Base-by-base conservation (phyloP, 2,797 vertebrate species). In the Cossypha dichroa region DNA sequence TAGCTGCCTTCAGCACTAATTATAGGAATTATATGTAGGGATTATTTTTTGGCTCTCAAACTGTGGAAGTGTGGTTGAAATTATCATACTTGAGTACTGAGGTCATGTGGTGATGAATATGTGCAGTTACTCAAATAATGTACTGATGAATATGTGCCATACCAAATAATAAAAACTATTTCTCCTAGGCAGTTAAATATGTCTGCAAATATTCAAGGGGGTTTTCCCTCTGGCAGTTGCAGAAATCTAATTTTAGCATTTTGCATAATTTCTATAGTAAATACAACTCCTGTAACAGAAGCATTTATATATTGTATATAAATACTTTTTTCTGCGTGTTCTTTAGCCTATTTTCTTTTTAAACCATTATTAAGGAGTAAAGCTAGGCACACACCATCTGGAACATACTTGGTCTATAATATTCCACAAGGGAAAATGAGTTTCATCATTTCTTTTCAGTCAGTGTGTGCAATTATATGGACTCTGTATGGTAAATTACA, bases 61-160 rank as follows among this genome's bases (percentile, higher is more conserved):
- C 4, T 45, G 28, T 4, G 16, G 38, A 76, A 86, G 28, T 28
- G 33, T 94, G 76, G 78, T 83, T 94, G 58, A 85, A 85, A 78
- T 85, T 69, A 51, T 43, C 93, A 75, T 85, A 36, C 31, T 74
- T 93, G 43, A 88, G 74, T 74, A 88, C 43, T 88, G 85, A 95
- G 68, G 40, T 92, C 66, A 67, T 13, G 26, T 40, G 20, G 45
- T 63, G 68, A 63, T 63, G 43, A 74, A 23, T 82, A 64, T 31
- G 58, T 91, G 79, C 34, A 63, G 21, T 41, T 76, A 90, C 49
- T 92, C 72, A 91, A 68, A 21, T 90, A 58, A 56, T 8, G 29
- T 34, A 12, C 55, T 58, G 67, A 72, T 67, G 34, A 76, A n/a
- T 70, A 54, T 33, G 52, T 91, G 66, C 55, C 28, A 10, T 46